Conservation (phyloP, 2,797 vertebrate species). For the Thaleichthys pacificus region DNA sequence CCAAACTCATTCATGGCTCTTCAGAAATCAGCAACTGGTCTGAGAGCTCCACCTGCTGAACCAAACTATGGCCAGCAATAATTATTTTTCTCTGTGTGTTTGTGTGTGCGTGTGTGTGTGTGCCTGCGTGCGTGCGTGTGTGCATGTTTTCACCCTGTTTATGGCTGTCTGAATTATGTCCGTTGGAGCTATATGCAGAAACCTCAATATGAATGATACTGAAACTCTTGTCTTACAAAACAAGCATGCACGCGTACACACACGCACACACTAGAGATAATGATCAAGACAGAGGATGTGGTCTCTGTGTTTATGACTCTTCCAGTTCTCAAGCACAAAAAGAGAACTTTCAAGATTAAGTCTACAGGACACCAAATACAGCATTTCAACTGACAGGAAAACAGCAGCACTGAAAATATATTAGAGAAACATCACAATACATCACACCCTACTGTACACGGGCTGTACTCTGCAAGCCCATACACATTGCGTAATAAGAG, state of each 20-base stretch:
- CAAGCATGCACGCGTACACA: neutral
- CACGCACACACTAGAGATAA: neutral
- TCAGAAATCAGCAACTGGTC: slow-evolving; percentile 32
- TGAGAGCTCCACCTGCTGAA: slow-evolving; percentile 66
- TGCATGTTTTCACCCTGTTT: neutral
- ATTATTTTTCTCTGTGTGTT: slow-evolving; percentile 14
- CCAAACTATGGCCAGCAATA: slow-evolving; percentile 18
- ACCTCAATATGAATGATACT: neutral
- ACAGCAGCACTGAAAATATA: too few species aligned
- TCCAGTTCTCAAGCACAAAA: neutral
- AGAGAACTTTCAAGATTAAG: neutral
- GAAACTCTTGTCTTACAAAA: slow-evolving; percentile 6
- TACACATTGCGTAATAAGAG: neutral
- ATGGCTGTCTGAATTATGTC: neutral
- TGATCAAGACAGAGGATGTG: slow-evolving; percentile 1
- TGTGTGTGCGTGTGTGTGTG: slow-evolving; percentile 9
- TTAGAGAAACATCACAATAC: neutral
- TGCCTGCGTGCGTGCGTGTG: neutral
- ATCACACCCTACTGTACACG: neutral
- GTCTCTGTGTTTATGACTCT: neutral
- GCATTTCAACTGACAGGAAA: too few species aligned
- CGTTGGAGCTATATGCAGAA: neutral
- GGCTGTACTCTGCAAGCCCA: neutral
- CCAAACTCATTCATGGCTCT: slow-evolving; percentile 39
- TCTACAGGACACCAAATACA: too few species aligned